A percentile compares a stretch with the other conserved stretches of the same genome.
Conservation (phyloP, 1,140 invertebrate genomes). For the Adelges cooleyi region DNA sequence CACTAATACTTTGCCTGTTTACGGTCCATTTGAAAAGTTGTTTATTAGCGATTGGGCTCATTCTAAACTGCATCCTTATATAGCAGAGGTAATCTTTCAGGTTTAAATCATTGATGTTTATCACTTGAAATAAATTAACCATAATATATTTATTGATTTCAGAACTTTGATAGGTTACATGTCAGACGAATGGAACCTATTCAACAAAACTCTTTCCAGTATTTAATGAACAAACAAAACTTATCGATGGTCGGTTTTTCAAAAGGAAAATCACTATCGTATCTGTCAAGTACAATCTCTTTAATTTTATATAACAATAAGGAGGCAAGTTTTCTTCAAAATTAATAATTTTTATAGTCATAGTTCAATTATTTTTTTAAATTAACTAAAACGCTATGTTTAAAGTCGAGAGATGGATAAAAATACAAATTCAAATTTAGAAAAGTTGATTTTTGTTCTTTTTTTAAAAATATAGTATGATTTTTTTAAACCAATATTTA, state of each 20-base stretch:
- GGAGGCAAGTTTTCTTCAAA: background rate
- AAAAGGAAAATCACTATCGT: constrained; percentile 18
- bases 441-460: too few species aligned
- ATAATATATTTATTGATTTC: background rate
- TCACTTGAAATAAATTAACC: too few species aligned
- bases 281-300: constrained; percentile 3
- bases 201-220: constrained; percentile 2
- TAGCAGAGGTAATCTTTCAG: background rate
- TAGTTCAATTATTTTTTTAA: too few species aligned
- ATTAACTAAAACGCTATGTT: too few species aligned
- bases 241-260: constrained; percentile 3
- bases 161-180: background rate
- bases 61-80: background rate
- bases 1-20: background rate
- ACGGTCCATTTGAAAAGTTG: constrained; percentile 10
- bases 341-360: too few species aligned
- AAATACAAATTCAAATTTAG: too few species aligned
- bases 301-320: background rate
- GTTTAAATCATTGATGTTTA: too few species aligned
- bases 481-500: too few species aligned
- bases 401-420: too few species aligned
- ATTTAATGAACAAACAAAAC: constrained; percentile 1
- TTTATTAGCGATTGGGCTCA: constrained; percentile 9
- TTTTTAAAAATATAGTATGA: too few species aligned
- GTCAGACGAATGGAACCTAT: constrained; percentile 1